A percentile compares a stretch with the other conserved stretches of the same genome.
Conservation (phyloP, 2,888 invertebrate genomes). For the Mythimna lalbum region DNA sequence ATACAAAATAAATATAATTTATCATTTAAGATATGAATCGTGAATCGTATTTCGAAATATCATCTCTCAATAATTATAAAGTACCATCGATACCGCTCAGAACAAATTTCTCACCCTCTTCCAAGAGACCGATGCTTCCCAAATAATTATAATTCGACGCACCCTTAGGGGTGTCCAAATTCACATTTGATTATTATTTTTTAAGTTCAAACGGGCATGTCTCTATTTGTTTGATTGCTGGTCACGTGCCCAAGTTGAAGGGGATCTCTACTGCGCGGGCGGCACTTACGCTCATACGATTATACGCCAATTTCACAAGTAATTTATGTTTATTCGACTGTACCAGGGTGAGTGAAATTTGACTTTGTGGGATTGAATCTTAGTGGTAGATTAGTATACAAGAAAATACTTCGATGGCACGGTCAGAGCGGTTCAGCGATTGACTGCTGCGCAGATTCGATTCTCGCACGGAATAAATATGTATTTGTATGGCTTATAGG, state of each 20-base stretch:
- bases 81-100: constrained; percentile 4
- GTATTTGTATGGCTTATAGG: too few species aligned
- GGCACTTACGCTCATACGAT: constrained; percentile 76
- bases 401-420: not conserved
- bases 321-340: constrained; percentile 50
- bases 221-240: constrained; percentile 85
- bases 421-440: too few species aligned
- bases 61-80: not conserved
- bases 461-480: too few species aligned
- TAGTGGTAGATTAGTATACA: not conserved
- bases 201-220: constrained; percentile 71
- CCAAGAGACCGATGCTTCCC: constrained; percentile 32
- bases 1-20: too few species aligned
- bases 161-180: constrained; percentile 62
- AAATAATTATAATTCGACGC: constrained; percentile 56
- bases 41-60: not conserved
- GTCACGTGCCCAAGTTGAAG: constrained; percentile 76
- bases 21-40: too few species aligned
- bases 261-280: constrained; percentile 73
- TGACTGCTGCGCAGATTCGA: too few species aligned
- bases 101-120: constrained; percentile 42
- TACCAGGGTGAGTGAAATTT: constrained; percentile 15
- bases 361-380: not conserved
- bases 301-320: constrained; percentile 68
- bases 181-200: constrained; percentile 64